Evolutionary conservation across 2,113 vertebrate species (phyloP).

Genomic region (Chaenocephalus aceratus): DNA sequence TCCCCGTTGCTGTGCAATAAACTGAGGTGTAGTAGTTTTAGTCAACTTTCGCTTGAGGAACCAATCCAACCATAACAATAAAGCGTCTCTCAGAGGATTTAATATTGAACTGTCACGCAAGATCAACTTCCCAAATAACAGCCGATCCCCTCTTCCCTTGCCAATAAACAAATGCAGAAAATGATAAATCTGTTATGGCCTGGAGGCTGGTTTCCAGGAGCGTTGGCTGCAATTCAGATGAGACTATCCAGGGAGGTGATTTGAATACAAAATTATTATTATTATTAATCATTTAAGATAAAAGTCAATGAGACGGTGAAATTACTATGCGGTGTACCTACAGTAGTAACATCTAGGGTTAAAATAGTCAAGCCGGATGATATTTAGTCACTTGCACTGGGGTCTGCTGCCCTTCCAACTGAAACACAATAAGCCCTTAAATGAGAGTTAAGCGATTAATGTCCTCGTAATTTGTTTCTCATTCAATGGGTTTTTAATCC

Average conservation of each 20-base stretch:
- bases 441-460: no score
- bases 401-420: no score
- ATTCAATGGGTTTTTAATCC: no score
- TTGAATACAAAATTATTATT: conserved; percentile 11
- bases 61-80: conserved; percentile 41
- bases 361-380: no score
- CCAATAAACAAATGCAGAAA: conserved; percentile 48
- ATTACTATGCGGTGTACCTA: background rate
- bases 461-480: no score
- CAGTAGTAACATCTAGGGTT: background rate
- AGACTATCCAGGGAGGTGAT: conserved; percentile 6
- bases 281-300: background rate
- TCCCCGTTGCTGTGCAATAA: conserved; percentile 5
- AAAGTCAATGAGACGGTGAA: background rate
- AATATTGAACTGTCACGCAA: conserved; percentile 66
- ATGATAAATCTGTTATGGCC: conserved; percentile 46
- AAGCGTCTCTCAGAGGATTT: conserved; percentile 50
- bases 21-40: background rate
- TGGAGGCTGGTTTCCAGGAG: conserved; percentile 24
- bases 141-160: conserved; percentile 19
- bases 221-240: conserved; percentile 23
- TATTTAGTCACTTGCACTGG: no score
- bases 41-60: conserved; percentile 7
- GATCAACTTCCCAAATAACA: conserved; percentile 64
- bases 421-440: no score